phyloP scores from a whole-genome alignment of 2,797 vertebrate species.

The Momotus momota region DNA sequence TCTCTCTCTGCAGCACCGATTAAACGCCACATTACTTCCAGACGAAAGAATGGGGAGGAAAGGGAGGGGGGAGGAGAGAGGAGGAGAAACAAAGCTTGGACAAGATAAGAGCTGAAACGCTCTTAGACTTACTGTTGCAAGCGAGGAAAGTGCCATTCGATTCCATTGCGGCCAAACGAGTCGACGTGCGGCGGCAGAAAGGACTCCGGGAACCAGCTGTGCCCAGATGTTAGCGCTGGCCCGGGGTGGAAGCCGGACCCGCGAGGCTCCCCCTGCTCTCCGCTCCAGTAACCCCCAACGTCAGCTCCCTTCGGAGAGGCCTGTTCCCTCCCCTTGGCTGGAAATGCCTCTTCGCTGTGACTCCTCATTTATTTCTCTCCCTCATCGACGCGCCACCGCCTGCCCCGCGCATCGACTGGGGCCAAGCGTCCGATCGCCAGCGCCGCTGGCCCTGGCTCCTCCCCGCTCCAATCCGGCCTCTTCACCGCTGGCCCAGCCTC shows the following conservation, averaged over 20 bases:
- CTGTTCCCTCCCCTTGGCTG: not conserved
- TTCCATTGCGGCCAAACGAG: conserved; percentile 38
- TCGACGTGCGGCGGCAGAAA: not conserved
- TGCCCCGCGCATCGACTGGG: not conserved
- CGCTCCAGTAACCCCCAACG: not conserved
- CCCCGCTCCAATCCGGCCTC: conserved; percentile 37
- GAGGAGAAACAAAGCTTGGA: not conserved
- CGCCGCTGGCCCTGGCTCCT: conserved; percentile 32
- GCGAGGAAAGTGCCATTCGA: conserved; percentile 54
- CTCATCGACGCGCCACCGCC: not conserved
- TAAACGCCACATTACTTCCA: not conserved
- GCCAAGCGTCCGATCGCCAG: not conserved
- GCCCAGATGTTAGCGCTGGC: not conserved
- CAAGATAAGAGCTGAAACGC: not conserved
- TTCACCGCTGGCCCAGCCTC: conserved; percentile 36
- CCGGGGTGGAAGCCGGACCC: not conserved
- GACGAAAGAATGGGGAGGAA: not conserved
- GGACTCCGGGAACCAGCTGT: not conserved
- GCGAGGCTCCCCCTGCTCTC: not conserved
- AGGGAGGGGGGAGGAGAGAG: not conserved
- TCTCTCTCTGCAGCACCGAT: not conserved
- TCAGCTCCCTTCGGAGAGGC: not conserved
- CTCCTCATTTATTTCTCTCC: conserved; percentile 26
- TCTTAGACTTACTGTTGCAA: conserved; percentile 60
- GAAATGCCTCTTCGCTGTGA: not conserved